Evolutionary conservation across 2,888 invertebrate species (phyloP).

Genomic region (Melipona beecheii): DNA sequence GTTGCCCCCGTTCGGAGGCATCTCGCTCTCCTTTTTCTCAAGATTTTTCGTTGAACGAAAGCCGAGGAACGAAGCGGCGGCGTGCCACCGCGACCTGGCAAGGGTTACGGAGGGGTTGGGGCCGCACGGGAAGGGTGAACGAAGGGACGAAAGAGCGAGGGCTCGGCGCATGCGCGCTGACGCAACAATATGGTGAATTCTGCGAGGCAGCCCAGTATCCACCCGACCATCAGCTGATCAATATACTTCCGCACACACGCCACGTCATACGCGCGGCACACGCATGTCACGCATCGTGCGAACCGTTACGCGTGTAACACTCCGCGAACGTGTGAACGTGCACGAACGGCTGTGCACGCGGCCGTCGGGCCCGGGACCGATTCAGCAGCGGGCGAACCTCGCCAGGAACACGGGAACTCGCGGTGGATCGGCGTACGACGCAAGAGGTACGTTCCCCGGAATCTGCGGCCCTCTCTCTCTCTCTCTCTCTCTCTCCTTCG

Average conservation of each 20-base stretch:
- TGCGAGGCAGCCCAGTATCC: conserved; percentile 81
- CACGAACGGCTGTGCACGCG: conserved; percentile 36
- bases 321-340: conserved; percentile 47
- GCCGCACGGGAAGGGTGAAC: conserved; percentile 34
- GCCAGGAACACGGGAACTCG: conserved; percentile 24
- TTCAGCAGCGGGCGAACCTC: neutral
- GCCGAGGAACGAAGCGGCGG: conserved; percentile 12
- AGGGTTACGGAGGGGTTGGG: conserved; percentile 18
- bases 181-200: conserved; percentile 80
- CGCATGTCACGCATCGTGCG: conserved; percentile 71
- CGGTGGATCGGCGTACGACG: conserved; percentile 31
- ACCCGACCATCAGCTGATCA: conserved; percentile 83
- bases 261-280: conserved; percentile 74
- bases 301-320: conserved; percentile 62
- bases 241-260: conserved; percentile 77
- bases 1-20: too few relatives aligned
- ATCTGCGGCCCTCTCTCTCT: neutral
- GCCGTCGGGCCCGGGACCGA: neutral
- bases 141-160: conserved; percentile 55
- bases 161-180: conserved; percentile 74
- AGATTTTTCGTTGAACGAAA: conserved; percentile 46
- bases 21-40: neutral
- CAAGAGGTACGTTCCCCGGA: conserved; percentile 35
- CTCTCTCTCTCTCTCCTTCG: neutral
- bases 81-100: conserved; percentile 13